phyloP scores from a whole-genome alignment of 30 jellyfish, hydroid and myxozoan species.

The Mastigias papua region DNA sequence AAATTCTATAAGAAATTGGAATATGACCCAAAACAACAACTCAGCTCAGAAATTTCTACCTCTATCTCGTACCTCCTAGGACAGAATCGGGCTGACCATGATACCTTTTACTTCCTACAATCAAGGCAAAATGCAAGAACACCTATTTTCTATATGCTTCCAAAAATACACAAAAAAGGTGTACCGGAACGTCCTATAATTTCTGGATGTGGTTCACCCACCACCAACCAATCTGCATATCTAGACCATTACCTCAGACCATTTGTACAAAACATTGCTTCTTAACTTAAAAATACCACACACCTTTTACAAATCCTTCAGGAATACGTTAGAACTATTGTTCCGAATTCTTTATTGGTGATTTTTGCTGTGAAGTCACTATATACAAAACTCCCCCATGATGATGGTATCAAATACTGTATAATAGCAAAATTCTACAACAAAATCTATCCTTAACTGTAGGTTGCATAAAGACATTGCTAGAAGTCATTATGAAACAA shows the following conservation, averaged over 20 bases:
- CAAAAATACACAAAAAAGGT: conserved; percentile 63
- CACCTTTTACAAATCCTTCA: conserved; percentile 13
- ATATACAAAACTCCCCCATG: no score
- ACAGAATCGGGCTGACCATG: neutral
- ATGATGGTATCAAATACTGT: neutral
- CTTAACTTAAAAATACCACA: neutral
- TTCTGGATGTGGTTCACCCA: conserved; percentile 63
- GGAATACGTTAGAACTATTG: neutral
- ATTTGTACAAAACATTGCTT: neutral
- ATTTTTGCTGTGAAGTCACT: neutral
- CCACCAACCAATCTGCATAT: conserved; percentile 38
- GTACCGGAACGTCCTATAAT: conserved; percentile 75
- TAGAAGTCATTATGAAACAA: neutral
- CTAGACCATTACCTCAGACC: conserved; percentile 62
- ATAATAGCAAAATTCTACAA: neutral
- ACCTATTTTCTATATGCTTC: conserved; percentile 23
- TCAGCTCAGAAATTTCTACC: neutral
- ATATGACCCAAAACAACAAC: no score
- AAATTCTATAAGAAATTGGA: no score
- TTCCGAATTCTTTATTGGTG: neutral
- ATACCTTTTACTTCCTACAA: neutral
- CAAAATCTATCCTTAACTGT: neutral
- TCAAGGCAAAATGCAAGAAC: neutral
- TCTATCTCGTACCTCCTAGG: neutral
- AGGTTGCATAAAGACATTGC: neutral